Evolutionary conservation across 2,113 vertebrate species (phyloP).

Genomic region (Stercorarius parasiticus): DNA sequence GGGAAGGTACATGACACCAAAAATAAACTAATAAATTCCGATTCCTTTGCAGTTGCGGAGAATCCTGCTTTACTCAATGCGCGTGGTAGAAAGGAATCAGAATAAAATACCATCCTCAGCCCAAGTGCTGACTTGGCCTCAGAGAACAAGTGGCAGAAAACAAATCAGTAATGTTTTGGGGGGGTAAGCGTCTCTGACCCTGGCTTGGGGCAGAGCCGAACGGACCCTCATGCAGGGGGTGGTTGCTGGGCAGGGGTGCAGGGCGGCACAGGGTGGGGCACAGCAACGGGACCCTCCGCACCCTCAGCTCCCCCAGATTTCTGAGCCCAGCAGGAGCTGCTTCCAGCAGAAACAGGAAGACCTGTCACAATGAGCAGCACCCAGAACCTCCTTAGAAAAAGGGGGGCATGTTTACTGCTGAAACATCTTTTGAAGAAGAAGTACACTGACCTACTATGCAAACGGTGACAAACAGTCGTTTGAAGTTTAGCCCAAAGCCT

Average conservation of each 20-base stretch:
- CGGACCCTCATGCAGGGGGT: neutral
- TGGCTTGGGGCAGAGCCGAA: neutral
- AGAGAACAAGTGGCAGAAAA: neutral
- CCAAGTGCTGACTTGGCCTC: neutral
- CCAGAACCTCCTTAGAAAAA: neutral
- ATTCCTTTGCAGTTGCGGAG: neutral
- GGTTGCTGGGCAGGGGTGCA: neutral
- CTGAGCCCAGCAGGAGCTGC: neutral
- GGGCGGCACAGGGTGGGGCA: neutral
- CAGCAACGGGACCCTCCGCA: neutral
- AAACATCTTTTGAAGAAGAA: neutral
- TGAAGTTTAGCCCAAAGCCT: neutral
- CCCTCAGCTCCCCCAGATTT: neutral
- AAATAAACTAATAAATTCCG: neutral
- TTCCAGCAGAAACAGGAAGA: neutral
- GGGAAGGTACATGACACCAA: neutral
- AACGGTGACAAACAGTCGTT: accelerated
- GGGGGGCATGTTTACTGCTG: neutral
- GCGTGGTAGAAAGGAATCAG: neutral
- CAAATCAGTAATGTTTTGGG: neutral
- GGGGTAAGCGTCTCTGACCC: neutral
- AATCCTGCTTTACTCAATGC: neutral
- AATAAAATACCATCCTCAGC: neutral
- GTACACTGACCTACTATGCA: too few species aligned
- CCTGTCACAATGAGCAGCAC: neutral